Evolutionary conservation across 2,888 invertebrate genomes (phyloP).

Genomic region (Isoperla grammatica): DNA sequence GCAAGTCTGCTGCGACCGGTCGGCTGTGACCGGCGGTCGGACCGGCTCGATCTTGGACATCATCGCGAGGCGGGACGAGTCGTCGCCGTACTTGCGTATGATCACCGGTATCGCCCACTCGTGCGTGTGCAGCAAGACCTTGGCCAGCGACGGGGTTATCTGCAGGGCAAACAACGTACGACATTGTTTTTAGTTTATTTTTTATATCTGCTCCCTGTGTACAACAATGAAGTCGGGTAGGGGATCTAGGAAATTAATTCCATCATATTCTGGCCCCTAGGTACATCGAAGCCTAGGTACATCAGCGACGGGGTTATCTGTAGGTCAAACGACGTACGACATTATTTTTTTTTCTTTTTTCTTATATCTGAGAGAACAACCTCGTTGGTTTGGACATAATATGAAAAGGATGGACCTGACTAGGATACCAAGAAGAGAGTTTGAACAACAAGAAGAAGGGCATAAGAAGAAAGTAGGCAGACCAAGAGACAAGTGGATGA

Average conservation of each 20-base stretch:
- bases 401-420: too few relatives aligned
- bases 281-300: too few relatives aligned
- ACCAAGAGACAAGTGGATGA: too few relatives aligned
- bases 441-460: too few relatives aligned
- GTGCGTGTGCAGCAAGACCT: conserved; percentile 85
- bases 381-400: neutral
- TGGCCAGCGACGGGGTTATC: conserved; percentile 88
- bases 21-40: conserved; percentile 38
- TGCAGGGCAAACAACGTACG: conserved; percentile 39
- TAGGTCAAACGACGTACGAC: too few relatives aligned
- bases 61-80: conserved; percentile 59
- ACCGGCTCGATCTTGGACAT: conserved; percentile 54
- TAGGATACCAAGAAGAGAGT: too few relatives aligned
- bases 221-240: neutral
- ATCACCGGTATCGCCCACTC: conserved; percentile 85
- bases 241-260: too few relatives aligned
- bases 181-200: neutral
- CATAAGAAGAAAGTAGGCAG: too few relatives aligned
- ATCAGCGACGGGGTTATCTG: too few relatives aligned
- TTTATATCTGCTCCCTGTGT: too few relatives aligned
- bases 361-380: neutral
- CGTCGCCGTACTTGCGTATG: conserved; percentile 72
- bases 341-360: too few relatives aligned
- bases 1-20: conserved; percentile 49
- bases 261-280: too few relatives aligned